Evolutionary conservation across 1,140 invertebrate species (phyloP).

Genomic region (Vanessa atalanta): DNA sequence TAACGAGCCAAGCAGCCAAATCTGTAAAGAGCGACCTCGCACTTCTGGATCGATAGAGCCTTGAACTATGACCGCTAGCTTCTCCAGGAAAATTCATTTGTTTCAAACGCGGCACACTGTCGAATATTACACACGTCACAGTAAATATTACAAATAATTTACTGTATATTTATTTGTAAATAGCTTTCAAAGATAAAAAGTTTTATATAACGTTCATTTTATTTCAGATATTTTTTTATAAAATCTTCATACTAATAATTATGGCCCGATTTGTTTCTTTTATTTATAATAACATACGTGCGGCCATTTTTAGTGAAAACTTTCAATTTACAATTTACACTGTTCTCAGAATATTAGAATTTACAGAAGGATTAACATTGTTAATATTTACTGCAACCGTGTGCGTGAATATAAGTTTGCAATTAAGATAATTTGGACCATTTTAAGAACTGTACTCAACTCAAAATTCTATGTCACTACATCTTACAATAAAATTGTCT

Average conservation of each 20-base stretch:
- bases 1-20: slow-evolving; percentile 1
- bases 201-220: no score
- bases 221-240: no score
- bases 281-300: no score
- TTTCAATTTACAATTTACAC: no score
- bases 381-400: not conserved
- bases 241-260: no score
- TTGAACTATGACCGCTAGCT: slow-evolving; percentile 63
- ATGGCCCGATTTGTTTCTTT: no score
- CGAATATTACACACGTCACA: not conserved
- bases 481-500: no score
- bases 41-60: slow-evolving; percentile 70
- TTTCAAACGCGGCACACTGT: not conserved
- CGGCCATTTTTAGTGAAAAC: no score
- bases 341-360: not conserved
- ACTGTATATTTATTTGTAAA: not conserved
- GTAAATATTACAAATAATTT: not conserved
- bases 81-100: slow-evolving; percentile 24
- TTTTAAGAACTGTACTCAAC: no score
- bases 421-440: no score
- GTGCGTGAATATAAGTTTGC: no score
- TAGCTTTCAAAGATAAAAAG: not conserved
- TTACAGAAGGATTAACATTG: not conserved
- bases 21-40: slow-evolving; percentile 53
- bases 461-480: no score